phyloP scores from a whole-genome alignment of 1,140 invertebrate species.

The Ostrea denselamellosa region DNA sequence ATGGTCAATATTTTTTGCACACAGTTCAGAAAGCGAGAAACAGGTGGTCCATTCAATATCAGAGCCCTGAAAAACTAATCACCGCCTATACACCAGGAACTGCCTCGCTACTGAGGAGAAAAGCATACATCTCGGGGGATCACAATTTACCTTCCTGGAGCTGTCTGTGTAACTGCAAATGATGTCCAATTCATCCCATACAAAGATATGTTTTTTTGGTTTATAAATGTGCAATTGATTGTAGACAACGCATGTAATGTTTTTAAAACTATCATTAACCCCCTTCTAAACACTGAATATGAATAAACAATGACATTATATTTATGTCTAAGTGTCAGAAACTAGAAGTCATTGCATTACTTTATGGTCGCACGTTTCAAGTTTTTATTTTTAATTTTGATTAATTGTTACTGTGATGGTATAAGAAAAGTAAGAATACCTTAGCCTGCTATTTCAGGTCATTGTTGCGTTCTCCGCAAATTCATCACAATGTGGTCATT shows the following conservation, averaged over 20 bases:
- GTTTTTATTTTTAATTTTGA: slow-evolving; percentile 24
- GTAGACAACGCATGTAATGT: not conserved
- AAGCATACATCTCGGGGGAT: not conserved
- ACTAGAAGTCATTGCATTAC: slow-evolving; percentile 11
- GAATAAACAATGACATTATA: not conserved
- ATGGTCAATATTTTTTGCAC: not conserved
- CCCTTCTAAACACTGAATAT: slow-evolving; percentile 8
- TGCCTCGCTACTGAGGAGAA: slow-evolving; percentile 14
- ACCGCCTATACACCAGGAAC: not conserved
- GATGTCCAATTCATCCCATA: not conserved
- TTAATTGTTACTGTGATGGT: slow-evolving; percentile 8
- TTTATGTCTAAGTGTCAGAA: slow-evolving; percentile 23
- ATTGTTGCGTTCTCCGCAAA: slow-evolving; percentile 20
- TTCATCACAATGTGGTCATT: not conserved
- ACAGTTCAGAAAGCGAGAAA: not conserved
- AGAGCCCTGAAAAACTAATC: slow-evolving; percentile 14
- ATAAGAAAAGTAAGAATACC: slow-evolving; percentile 6
- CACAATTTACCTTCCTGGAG: not conserved
- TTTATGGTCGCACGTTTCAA: not conserved
- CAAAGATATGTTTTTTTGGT: not conserved
- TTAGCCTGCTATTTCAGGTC: slow-evolving; percentile 13
- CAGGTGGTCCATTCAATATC: slow-evolving; percentile 37
- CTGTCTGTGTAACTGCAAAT: slow-evolving; percentile 6
- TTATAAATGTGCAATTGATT: not conserved
- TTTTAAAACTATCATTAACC: not conserved